Conservation (phyloP, 1,140 invertebrate genomes). For the Plutomurus gul region DNA sequence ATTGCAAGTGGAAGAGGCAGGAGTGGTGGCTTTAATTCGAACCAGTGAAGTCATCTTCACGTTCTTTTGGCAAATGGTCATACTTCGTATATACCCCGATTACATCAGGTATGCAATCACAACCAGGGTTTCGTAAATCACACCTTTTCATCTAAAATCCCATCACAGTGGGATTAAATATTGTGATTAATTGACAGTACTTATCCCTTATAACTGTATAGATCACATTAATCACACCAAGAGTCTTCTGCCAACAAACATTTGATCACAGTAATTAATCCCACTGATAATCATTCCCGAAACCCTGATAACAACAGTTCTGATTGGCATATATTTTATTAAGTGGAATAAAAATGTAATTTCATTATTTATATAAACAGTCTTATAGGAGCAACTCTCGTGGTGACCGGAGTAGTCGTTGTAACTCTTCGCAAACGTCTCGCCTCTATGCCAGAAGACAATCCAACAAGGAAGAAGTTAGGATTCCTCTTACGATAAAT, state of each 20-base stretch:
- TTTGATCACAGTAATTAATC: too few species aligned
- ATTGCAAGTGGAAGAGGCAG: constrained; percentile 40
- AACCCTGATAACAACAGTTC: not conserved
- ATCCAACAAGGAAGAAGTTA: not conserved
- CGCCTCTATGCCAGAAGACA: constrained; percentile 63
- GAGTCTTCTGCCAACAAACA: too few species aligned
- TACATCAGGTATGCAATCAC: constrained; percentile 5
- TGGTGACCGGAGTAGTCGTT: constrained; percentile 79
- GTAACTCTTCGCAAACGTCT: constrained; percentile 84
- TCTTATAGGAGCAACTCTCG: constrained; percentile 78
- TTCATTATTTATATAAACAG: constrained; percentile 60
- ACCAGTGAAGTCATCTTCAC: constrained; percentile 41
- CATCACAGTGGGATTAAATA: too few species aligned
- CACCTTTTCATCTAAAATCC: too few species aligned
- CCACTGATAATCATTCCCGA: not conserved
- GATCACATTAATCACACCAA: too few species aligned
- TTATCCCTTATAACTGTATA: not conserved
- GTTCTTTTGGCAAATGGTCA: constrained; percentile 40
- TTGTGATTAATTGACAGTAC: too few species aligned
- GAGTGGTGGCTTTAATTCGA: constrained; percentile 33
- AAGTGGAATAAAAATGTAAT: too few species aligned
- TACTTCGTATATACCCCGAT: constrained; percentile 32
- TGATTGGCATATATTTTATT: not conserved
- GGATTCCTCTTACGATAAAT: not conserved
- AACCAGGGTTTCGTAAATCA: too few species aligned